Base-by-base conservation (phyloP, 1,140 invertebrate species). In the Drosophila ogumai region DNA sequence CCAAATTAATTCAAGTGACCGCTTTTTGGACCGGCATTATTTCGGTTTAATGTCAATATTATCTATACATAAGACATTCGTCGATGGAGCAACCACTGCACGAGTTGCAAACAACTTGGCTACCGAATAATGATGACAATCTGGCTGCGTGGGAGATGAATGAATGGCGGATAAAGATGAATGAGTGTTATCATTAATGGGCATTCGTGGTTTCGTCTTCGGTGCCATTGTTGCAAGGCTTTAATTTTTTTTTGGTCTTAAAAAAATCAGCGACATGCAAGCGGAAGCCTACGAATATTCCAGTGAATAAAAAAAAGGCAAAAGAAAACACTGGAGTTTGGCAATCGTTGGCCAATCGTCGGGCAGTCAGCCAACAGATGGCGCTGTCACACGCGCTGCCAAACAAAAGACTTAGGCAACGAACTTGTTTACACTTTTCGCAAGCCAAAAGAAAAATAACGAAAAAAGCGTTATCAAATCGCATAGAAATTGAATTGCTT, bases 381-480 rank as follows among this genome's bases (percentile, higher is more conserved):
- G 61, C 64, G 79, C 79, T 64, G 47, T 41, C 66, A 64, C 61
- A 79, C 82, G 71, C 82, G 59, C 52, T 44, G 44, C 13, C 76
- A 68, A 90, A 91, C 82, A 87, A 91, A 90, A 90, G 87, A 90
- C 87, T 90, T 90, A 75, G 65, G 87, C 82, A 82, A 87, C 87
- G 82, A 90, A 90, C 87, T 87, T 86, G 82, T 88, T 88, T 87
- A 72, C 80, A 78, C 71, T 90, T 88, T 88, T 84, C 84, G 85
- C 84, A 87, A 87, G 82, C 79, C 38, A 0, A 65, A 49, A 55
- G 55, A 43, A 44, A 44, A 79, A 50, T 31, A 54, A 43, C 13
- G 1, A 22, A 34, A 56, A 38, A 36, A 46, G 43, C 25, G 84
- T 86, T 86, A 87, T 86, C 82, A 76, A 86, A 88, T 82, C 79